A percentile compares a stretch with the other conserved stretches of the same genome.
These are phyloP conservation scores for Xanthia togata DNA, from an alignment of 2,888 invertebrate species.

Conservation along the genomic window DNA sequence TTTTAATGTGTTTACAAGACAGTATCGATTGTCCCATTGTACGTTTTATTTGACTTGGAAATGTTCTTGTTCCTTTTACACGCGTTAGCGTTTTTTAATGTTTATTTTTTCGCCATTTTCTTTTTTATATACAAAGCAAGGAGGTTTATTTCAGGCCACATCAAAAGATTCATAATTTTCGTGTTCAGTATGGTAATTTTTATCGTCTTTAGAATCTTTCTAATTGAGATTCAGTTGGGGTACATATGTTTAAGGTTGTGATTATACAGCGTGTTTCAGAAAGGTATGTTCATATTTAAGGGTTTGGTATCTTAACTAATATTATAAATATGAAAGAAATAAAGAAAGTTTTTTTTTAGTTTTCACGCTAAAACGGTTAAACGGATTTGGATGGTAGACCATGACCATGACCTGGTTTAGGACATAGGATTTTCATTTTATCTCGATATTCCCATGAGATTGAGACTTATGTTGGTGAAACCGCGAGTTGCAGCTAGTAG, in stretches of 20 bases:
- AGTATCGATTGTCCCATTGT: slow-evolving; percentile 90
- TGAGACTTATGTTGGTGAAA: too few species aligned
- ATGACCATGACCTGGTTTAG: too few species aligned
- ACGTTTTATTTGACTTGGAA: slow-evolving; percentile 89
- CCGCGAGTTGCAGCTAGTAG: too few species aligned
- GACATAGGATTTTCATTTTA: too few species aligned
- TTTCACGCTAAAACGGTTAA: too few species aligned
- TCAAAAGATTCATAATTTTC: slow-evolving; percentile 67
- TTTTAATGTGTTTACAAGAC: slow-evolving; percentile 90
- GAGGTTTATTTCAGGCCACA: slow-evolving; percentile 50
- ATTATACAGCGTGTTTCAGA: neutral
- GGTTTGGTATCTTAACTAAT: too few species aligned
- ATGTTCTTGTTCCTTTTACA: slow-evolving; percentile 82
- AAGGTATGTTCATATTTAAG: too few species aligned
- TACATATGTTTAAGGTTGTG: slow-evolving; percentile 49
- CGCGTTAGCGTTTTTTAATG: slow-evolving; percentile 75
- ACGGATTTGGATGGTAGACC: too few species aligned
- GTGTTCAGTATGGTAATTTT: slow-evolving; percentile 65
- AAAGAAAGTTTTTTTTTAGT: too few species aligned
- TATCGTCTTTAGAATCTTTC: slow-evolving; percentile 54
- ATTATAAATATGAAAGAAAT: too few species aligned
- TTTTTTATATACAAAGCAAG: slow-evolving; percentile 46
- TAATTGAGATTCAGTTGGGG: slow-evolving; percentile 59
- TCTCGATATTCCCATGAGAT: too few species aligned
- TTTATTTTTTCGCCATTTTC: slow-evolving; percentile 71